Conservation (phyloP, 2,113 vertebrate genomes). For the Hyperopisus bebe region DNA sequence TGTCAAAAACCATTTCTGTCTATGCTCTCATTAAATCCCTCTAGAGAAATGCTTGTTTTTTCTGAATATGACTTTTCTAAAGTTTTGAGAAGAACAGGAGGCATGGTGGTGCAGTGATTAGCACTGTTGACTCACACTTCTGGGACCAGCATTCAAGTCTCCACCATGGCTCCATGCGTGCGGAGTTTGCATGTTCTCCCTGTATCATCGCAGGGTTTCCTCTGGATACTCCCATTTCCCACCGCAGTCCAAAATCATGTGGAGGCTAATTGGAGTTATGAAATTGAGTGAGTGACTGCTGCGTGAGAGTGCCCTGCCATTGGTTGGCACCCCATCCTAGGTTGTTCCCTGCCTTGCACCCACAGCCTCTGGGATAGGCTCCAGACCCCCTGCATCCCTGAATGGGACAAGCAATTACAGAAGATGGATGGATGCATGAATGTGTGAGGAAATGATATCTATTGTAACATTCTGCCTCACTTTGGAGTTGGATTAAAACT, state of each 20-base stretch:
- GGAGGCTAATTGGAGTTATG: not conserved
- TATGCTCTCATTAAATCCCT: not conserved
- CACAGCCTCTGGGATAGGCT: not conserved
- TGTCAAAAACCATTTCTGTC: not conserved
- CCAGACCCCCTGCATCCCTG: not conserved
- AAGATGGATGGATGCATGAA: not conserved
- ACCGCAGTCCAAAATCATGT: not conserved
- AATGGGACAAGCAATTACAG: not conserved
- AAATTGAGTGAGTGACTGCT: not conserved
- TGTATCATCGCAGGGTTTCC: not conserved
- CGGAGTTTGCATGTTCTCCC: not conserved
- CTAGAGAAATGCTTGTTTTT: not conserved
- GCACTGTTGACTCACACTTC: not conserved
- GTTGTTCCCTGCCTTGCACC: not conserved
- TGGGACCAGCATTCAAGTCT: not conserved
- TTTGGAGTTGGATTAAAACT: not conserved
- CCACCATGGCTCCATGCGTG: not conserved
- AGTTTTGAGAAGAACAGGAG: not conserved
- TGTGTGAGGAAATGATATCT: not conserved
- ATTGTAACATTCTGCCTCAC: not conserved
- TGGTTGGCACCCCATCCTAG: not conserved
- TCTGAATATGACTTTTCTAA: not conserved
- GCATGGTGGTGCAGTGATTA: not conserved
- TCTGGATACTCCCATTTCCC: not conserved
- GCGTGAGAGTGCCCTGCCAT: not conserved